Evolutionary conservation across 2,113 vertebrate genomes (phyloP).

Genomic region (Paedocypris sp.): DNA sequence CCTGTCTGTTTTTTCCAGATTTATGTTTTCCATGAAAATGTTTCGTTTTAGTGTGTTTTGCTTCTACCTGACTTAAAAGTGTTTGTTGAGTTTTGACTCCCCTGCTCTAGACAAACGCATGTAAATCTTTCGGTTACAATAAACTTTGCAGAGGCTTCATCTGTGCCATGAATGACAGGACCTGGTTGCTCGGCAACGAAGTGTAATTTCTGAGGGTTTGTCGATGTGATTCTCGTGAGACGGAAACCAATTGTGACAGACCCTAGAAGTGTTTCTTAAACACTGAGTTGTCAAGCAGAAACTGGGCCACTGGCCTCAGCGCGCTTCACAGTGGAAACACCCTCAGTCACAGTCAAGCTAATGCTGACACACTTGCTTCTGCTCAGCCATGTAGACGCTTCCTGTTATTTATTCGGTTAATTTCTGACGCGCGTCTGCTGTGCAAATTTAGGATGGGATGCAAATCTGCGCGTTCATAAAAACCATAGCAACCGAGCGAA

Average conservation of each 20-base stretch:
- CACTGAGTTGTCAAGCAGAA: conserved; percentile 23
- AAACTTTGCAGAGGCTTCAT: neutral
- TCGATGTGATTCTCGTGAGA: conserved; percentile 13
- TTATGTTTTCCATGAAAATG: too few relatives aligned
- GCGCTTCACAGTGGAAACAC: conserved; percentile 5
- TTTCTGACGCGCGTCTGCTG: neutral
- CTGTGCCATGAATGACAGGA: conserved; percentile 2
- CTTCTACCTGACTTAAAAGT: too few relatives aligned
- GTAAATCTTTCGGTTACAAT: conserved; percentile 8
- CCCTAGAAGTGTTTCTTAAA: conserved; percentile 26
- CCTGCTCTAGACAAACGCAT: neutral
- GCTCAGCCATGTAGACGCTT: conserved; percentile 11
- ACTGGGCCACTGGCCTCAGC: conserved; percentile 18
- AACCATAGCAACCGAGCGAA: neutral
- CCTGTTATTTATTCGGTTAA: neutral
- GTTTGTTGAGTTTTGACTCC: neutral
- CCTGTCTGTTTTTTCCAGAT: too few relatives aligned
- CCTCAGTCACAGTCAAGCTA: conserved; percentile 8
- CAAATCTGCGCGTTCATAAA: neutral
- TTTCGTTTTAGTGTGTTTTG: too few relatives aligned
- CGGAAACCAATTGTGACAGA: conserved; percentile 18
- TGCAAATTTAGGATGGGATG: neutral
- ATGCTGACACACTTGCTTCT: conserved; percentile 22
- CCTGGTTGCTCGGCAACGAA: conserved; percentile 36
- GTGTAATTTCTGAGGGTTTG: conserved; percentile 18